Conservation (phyloP, 2,113 vertebrate genomes). For the Pleuronectes platessa region DNA sequence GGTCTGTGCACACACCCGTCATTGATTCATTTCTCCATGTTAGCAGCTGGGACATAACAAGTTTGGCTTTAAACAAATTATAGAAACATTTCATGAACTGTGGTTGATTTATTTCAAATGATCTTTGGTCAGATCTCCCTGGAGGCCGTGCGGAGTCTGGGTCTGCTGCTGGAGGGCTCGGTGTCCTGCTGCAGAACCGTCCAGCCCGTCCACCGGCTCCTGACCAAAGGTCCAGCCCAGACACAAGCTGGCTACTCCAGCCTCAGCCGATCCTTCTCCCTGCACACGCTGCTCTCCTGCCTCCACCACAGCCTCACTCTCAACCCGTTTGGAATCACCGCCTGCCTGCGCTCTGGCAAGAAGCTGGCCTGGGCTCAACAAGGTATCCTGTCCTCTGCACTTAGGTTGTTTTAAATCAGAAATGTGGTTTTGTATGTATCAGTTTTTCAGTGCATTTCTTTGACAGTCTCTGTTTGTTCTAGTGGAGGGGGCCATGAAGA, state of each 20-base stretch:
- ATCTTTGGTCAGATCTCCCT: slow-evolving; percentile 76
- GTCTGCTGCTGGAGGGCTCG: slow-evolving; percentile 91
- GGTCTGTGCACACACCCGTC: slow-evolving; percentile 30
- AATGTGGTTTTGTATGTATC: neutral
- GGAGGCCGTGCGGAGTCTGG: slow-evolving; percentile 86
- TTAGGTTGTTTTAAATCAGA: neutral
- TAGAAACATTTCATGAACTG: no score
- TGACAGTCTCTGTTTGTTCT: slow-evolving; percentile 38
- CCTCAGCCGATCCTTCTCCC: slow-evolving; percentile 83
- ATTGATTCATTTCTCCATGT: neutral
- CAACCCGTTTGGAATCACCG: slow-evolving; percentile 90
- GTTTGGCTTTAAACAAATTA: no score
- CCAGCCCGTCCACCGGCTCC: slow-evolving; percentile 86
- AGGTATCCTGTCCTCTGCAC: slow-evolving; percentile 57
- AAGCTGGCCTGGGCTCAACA: slow-evolving; percentile 94
- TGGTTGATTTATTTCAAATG: neutral
- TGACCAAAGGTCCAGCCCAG: slow-evolving; percentile 85
- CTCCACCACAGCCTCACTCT: slow-evolving; percentile 82
- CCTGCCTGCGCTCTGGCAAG: slow-evolving; percentile 90
- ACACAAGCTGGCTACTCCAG: slow-evolving; percentile 84
- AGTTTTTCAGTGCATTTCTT: neutral
- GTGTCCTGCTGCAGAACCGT: slow-evolving; percentile 71
- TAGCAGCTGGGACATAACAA: neutral
- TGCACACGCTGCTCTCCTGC: slow-evolving; percentile 87
- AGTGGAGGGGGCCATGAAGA: slow-evolving; percentile 93